Evolutionary conservation across 2,888 invertebrate species (phyloP), one percentile per base, ranked within the genome.

Genomic region (Leucoma salicis): DNA sequence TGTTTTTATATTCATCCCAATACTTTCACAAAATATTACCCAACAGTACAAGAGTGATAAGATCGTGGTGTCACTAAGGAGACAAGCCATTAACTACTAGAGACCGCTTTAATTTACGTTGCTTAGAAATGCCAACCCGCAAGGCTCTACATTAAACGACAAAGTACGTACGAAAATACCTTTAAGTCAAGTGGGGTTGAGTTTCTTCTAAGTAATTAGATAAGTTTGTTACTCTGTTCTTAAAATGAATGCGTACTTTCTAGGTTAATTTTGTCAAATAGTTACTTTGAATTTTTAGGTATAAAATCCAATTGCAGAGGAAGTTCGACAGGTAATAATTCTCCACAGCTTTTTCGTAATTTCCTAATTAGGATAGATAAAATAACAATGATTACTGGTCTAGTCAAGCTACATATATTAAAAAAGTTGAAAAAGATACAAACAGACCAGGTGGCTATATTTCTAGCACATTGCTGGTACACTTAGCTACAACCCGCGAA

Each of bases 181-280:
- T 11, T 27, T 10, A n/a, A 27, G 2, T 27, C 27, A 27, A 27
- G 11, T 27, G 11, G 11, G n/a, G 11, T 11, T 11, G 11, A 15
- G 13, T 41, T 35, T 13, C 16, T 34, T 10, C 28, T 28, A 13
- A 35, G 31, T 8, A 35, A 41, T 25, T 27, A n/a, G n/a, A n/a
- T n/a, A 29, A 29, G 35, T 35, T 21, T 29, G 21, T 16, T 29
- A 31, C 12, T 35, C 21, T 28, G 28, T 40, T 18, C 27, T 27
- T 27, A n/a, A 21, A 21, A 21, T 4, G 21, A 21, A 21, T 6
- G 6, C 21, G 21, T 21, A 8, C 21, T 21, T 8, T 21, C 7
- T 21, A 21, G 21, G 21, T 21, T 21, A 21, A 21, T 21, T n/a
- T 21, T 21, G 6, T 21, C 5, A 21, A 21, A 6, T 21, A 21